A percentile compares a stretch with the other conserved stretches of the same genome.
Conservation (phyloP, 1,140 invertebrate species). For the Ceratoteleas bidentatus region DNA sequence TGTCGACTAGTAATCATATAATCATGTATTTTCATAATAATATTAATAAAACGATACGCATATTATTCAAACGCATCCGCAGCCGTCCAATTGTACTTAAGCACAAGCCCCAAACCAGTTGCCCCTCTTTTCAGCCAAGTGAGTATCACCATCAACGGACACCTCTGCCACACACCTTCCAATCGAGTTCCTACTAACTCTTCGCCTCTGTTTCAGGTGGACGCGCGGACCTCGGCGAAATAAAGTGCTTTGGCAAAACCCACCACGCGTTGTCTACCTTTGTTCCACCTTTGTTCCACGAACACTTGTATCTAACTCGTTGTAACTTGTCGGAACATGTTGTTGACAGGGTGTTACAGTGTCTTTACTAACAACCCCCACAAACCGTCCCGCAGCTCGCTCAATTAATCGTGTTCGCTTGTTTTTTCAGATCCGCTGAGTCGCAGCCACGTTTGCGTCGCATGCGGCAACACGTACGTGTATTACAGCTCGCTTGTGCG, state of each 20-base stretch:
- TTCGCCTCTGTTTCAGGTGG: slow-evolving; percentile 18
- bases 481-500: slow-evolving; percentile 78
- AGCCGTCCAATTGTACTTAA: slow-evolving; percentile 8
- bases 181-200: background rate
- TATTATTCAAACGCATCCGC: slow-evolving; percentile 8
- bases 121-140: slow-evolving; percentile 15
- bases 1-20: slow-evolving; percentile 75
- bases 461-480: slow-evolving; percentile 79
- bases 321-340: slow-evolving; percentile 1
- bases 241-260: slow-evolving; percentile 11
- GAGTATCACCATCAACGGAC: slow-evolving; percentile 2
- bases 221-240: background rate
- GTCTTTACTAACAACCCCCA: slow-evolving; percentile 25
- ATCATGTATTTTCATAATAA: slow-evolving; percentile 79
- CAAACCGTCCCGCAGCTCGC: background rate
- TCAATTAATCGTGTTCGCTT: slow-evolving; percentile 57
- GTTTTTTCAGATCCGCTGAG: slow-evolving; percentile 52
- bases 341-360: slow-evolving; percentile 31
- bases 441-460: slow-evolving; percentile 69
- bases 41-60: slow-evolving; percentile 74
- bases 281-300: background rate
- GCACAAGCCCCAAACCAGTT: background rate
- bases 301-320: slow-evolving; percentile 19
- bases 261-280: background rate
- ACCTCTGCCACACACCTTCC: background rate